Conservation (phyloP, 2,797 vertebrate genomes). For the Tapirus indicus region DNA sequence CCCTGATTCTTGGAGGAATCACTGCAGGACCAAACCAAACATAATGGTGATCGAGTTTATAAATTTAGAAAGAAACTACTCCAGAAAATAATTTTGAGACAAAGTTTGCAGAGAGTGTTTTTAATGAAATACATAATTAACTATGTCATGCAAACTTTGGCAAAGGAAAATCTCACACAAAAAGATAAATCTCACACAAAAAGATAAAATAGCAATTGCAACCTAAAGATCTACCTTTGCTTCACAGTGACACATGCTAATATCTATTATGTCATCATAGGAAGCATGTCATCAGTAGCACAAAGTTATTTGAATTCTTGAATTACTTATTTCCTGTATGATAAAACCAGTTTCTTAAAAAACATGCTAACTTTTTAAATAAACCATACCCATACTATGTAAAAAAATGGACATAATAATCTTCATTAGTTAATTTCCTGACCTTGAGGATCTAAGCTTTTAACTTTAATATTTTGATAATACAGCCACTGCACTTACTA, state of each 20-base stretch:
- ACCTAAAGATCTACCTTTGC: not conserved
- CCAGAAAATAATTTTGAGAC: not conserved
- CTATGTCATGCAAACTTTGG: not conserved
- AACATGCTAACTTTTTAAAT: not conserved
- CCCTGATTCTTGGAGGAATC: slow-evolving; percentile 19
- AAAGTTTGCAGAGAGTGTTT: not conserved
- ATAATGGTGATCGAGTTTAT: not conserved
- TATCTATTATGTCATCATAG: not conserved
- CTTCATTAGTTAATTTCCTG: not conserved
- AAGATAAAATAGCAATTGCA: not conserved
- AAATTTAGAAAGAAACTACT: not conserved
- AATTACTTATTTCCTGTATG: not conserved
- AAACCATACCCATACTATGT: not conserved
- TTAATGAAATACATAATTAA: not conserved
- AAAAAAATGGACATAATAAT: slow-evolving; percentile 9
- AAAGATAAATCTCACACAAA: not conserved
- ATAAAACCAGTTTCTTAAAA: slow-evolving; percentile 2
- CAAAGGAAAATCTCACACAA: not conserved
- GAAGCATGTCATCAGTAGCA: not conserved
- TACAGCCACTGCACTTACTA: not conserved
- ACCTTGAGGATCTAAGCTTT: not conserved
- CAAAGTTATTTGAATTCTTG: not conserved
- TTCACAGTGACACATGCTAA: not conserved
- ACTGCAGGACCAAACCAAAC: not conserved
- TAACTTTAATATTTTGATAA: not conserved